These are phyloP conservation scores for Xestobium rufovillosum DNA, from an alignment of 2,888 invertebrate genomes.

Conservation along the genomic window DNA sequence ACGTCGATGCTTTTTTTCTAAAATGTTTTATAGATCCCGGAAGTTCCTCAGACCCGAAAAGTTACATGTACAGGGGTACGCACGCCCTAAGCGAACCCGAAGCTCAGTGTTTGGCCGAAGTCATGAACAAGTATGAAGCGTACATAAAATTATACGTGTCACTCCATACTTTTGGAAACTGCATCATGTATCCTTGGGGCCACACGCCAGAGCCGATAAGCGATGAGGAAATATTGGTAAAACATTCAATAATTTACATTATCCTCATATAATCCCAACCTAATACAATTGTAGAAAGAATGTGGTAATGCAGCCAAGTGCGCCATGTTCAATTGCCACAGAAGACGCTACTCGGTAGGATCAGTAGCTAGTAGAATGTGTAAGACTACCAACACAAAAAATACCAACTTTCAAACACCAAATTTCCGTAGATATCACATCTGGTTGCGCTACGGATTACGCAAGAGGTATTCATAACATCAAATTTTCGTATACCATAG, in stretches of 20 bases:
- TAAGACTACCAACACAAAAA: too few relatives aligned
- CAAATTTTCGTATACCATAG: constrained; percentile 27
- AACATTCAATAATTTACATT: constrained; percentile 1
- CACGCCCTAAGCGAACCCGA: constrained; percentile 30
- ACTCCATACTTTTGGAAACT: constrained; percentile 25
- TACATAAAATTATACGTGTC: constrained; percentile 25
- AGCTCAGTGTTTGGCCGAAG: constrained; percentile 24
- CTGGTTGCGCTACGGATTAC: constrained; percentile 25
- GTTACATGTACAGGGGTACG: constrained; percentile 23
- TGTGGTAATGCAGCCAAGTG: constrained; percentile 19
- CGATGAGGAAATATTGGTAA: constrained; percentile 23
- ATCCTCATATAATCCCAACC: background rate
- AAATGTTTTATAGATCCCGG: constrained; percentile 18
- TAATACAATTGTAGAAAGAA: constrained; percentile 13
- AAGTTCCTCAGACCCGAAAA: constrained; percentile 20
- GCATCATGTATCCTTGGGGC: constrained; percentile 28
- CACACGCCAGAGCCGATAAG: constrained; percentile 17
- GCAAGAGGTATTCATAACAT: constrained; percentile 23
- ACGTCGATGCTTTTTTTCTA: too few relatives aligned
- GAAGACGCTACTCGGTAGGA: constrained; percentile 22
- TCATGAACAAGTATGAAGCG: constrained; percentile 20
- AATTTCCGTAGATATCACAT: constrained; percentile 23
- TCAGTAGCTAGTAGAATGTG: constrained; percentile 22
- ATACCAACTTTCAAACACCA: too few relatives aligned
- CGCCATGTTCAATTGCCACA: constrained; percentile 18